Percentiles rank a stretch among this genome's conserved stretches.
Evolutionary conservation across 1,140 invertebrate species (phyloP).

Genomic region (Phymorhynchus buccinoides): DNA sequence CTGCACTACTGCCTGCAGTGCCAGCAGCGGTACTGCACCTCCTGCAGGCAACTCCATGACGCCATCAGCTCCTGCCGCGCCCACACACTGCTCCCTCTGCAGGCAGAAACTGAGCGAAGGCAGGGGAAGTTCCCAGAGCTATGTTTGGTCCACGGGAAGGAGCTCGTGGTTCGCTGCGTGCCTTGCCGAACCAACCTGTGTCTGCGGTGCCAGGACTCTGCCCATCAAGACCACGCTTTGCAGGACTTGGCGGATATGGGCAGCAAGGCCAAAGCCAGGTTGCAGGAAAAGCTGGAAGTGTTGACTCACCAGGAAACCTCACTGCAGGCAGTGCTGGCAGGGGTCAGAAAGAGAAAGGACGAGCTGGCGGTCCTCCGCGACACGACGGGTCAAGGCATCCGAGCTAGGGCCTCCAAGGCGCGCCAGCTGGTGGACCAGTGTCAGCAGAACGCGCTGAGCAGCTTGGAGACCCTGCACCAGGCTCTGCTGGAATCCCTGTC

Average conservation of each 20-base stretch:
- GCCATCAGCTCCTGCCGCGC: background rate
- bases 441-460: background rate
- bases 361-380: background rate
- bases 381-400: background rate
- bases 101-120: background rate
- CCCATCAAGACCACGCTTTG: background rate
- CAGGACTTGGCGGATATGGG: constrained; percentile 1
- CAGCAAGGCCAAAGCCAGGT: background rate
- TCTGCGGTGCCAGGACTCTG: constrained; percentile 8
- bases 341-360: background rate
- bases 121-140: background rate
- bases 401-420: background rate
- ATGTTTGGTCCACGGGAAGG: background rate
- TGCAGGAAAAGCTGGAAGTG: background rate
- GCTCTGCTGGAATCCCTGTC: background rate
- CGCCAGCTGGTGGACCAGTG: background rate
- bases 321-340: background rate
- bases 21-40: background rate
- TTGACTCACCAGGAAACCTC: background rate
- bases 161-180: background rate
- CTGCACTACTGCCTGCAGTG: constrained; percentile 5
- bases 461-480: background rate
- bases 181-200: constrained; percentile 8
- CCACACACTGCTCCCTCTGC: background rate
- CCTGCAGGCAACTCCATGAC: background rate